These are phyloP conservation scores for Papilio gigon DNA, from an alignment of 2,888 invertebrate genomes.

Conservation along the genomic window DNA sequence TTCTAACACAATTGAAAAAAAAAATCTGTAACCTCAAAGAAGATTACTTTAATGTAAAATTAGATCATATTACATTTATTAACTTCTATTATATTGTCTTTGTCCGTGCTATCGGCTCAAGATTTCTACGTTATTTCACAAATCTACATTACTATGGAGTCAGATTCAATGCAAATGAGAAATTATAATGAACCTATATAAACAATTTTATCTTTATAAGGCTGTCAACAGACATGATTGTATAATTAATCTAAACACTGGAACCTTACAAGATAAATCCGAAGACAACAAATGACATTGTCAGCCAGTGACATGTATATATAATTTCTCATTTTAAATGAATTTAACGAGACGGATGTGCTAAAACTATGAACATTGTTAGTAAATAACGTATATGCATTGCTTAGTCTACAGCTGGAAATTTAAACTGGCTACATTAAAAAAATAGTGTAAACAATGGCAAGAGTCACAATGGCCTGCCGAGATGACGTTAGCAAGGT, in stretches of 20 bases:
- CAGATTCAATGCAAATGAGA: too few species aligned
- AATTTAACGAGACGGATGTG: too few species aligned
- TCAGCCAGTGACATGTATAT: too few species aligned
- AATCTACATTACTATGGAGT: too few species aligned
- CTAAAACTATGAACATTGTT: neutral
- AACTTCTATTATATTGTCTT: neutral
- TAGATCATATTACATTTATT: neutral
- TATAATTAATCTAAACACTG: too few species aligned
- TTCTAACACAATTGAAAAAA: neutral
- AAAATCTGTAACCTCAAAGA: neutral
- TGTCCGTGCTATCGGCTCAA: too few species aligned
- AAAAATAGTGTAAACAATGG: neutral
- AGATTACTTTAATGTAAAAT: neutral
- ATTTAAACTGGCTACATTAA: neutral
- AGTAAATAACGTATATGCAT: neutral
- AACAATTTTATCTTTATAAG: too few species aligned
- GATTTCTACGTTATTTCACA: neutral
- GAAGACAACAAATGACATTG: too few species aligned
- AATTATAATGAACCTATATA: too few species aligned
- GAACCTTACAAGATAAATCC: too few species aligned
- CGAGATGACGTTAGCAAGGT: slow-evolving; percentile 27
- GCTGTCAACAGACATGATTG: too few species aligned
- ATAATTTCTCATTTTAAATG: too few species aligned
- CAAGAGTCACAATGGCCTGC: neutral
- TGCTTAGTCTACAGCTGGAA: neutral